phyloP scores from a whole-genome alignment of 2,113 vertebrate species.

The Macrotus californicus region DNA sequence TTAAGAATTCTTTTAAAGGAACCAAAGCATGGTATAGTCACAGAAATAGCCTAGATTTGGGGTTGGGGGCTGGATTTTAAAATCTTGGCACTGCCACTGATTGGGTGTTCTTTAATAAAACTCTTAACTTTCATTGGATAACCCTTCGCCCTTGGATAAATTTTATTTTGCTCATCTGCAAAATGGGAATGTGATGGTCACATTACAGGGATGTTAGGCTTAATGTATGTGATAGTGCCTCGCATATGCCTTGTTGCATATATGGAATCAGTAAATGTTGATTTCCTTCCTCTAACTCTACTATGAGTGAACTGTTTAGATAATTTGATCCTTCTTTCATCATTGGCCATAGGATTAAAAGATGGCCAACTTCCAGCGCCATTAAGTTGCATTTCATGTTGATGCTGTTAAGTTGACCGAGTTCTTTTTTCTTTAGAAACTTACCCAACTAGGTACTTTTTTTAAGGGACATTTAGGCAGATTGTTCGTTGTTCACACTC shows the following conservation, averaged over 20 bases:
- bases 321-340: slow-evolving; percentile 24
- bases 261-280: background rate
- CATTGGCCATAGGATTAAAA: background rate
- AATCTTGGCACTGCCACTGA: slow-evolving; percentile 13
- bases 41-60: background rate
- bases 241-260: background rate
- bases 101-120: background rate
- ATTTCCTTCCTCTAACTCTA: slow-evolving; percentile 12
- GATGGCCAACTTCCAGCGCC: background rate
- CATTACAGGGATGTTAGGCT: background rate
- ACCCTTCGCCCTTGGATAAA: background rate
- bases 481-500: background rate
- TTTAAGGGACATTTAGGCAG: slow-evolving; percentile 13
- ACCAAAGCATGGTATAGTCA: background rate
- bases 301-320: background rate
- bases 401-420: slow-evolving; percentile 12
- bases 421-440: slow-evolving; percentile 19
- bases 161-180: slow-evolving; percentile 25
- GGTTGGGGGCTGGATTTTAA: background rate
- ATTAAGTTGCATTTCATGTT: slow-evolving; percentile 2
- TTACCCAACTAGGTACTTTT: slow-evolving; percentile 25
- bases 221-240: background rate
- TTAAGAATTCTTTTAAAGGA: slow-evolving; percentile 15
- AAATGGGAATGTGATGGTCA: background rate
- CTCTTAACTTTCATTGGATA: background rate